Evolutionary conservation across 1,140 invertebrate species (phyloP), one percentile per base, ranked within the genome.

Genomic region (Bombyx mandarina): DNA sequence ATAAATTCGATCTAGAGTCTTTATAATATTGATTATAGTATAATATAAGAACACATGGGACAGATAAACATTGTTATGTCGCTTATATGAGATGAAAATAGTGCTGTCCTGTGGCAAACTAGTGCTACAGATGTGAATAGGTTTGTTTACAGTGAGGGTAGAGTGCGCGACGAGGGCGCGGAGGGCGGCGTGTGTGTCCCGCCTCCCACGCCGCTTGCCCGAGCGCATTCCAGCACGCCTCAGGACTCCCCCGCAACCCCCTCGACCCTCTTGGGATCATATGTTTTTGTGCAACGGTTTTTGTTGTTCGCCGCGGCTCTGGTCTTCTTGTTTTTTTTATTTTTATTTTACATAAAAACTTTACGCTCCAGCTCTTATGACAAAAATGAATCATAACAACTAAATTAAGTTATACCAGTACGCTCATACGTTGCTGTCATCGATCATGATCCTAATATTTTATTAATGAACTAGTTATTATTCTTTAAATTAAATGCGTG

Each of bases 221-320:
- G 81, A 78, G 73, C 81, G 74, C 81, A 83, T 83, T 83, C 83
- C 80, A 82, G 73, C 83, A 83, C 81, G 83, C 83, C 81, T 82
- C 74, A 67, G 73, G 68, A 68, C 69, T 71, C 71, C 73, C 61
- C 60, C 68, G 69, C 70, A 59, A 47, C 57, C 48, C 72, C 75
- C 73, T 59, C 62, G 67, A 73, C 77, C 78, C 79, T 81, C 80
- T 74, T 78, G 77, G 75, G 82, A 87, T 87, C 84, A 87, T 87
- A 87, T 87, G 84, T 87, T 87, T 87, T 87, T 87, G 77, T 85
- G 79, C 82, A 87, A 85, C 84, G 84, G 82, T 85, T 85, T 85
- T 85, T 85, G 84, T 85, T 85, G 80, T 83, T 82, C 76, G 71
- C 84, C 81, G 82, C 80, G 76, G 77, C 69, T 71, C 67, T 75